Evolutionary conservation across 2,113 vertebrate species (phyloP).

Genomic region (Taxidea taxus): DNA sequence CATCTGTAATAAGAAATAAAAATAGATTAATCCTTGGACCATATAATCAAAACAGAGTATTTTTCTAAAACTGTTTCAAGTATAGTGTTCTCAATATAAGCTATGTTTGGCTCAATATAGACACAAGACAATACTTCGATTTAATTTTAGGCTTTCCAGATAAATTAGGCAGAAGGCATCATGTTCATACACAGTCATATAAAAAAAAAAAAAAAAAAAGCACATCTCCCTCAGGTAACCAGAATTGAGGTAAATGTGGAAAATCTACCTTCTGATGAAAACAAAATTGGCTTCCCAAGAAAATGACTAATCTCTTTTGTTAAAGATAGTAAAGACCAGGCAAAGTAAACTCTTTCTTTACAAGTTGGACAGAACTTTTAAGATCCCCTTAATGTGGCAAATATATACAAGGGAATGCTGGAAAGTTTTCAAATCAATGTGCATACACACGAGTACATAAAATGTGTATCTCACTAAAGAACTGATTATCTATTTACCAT

Average conservation of each 20-base stretch:
- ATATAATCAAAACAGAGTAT: constrained; percentile 1
- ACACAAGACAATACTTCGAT: background rate
- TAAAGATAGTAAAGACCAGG: background rate
- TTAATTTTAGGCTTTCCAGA: constrained; percentile 23
- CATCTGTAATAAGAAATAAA: constrained; percentile 88
- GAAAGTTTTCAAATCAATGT: background rate
- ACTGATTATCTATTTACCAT: background rate
- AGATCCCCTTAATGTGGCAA: background rate
- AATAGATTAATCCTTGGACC: constrained; percentile 49
- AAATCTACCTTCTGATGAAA: constrained; percentile 8
- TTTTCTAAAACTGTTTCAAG: constrained; percentile 56
- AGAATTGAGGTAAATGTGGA: background rate
- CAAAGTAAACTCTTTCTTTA: background rate
- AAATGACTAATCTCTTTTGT: background rate
- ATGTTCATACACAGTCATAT: background rate
- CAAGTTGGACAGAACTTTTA: background rate
- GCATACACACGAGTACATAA: background rate
- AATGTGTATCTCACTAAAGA: background rate
- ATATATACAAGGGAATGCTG: background rate
- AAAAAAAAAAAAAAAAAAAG: too few relatives aligned
- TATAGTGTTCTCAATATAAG: background rate
- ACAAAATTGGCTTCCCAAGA: background rate
- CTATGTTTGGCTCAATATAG: background rate
- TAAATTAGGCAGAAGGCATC: background rate
- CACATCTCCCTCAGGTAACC: background rate